Percentiles rank a stretch among this genome's conserved stretches.
Evolutionary conservation across 2,797 vertebrate genomes (phyloP).

Genomic region (Cyprinodon diabolis): DNA sequence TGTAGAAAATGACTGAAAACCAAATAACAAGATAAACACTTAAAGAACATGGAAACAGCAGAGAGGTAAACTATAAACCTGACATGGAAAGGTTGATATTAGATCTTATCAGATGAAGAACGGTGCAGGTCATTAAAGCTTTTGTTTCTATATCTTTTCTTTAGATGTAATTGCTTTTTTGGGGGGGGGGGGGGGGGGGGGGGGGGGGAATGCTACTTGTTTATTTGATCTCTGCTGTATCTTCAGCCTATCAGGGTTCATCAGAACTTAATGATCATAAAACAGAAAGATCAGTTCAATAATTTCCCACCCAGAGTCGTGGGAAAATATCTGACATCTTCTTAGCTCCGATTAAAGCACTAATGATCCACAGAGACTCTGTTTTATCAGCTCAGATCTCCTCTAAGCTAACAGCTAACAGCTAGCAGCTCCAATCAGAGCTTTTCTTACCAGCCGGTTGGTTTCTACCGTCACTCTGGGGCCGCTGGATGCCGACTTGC

Average conservation of each 20-base stretch:
- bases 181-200: no score
- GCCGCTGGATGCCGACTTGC: neutral
- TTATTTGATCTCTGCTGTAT: neutral
- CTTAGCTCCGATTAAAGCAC: neutral
- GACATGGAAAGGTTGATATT: neutral
- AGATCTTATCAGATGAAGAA: neutral
- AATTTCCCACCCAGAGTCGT: neutral
- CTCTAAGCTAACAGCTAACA: neutral
- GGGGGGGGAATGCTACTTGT: no score
- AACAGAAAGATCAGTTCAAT: neutral
- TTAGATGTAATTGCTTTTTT: neutral
- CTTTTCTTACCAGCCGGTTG: constrained; percentile 16
- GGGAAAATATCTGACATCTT: neutral
- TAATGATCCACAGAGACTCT: neutral
- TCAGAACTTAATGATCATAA: neutral
- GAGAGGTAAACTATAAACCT: neutral
- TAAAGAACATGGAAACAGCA: neutral
- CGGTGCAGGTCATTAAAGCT: neutral
- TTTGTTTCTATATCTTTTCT: neutral
- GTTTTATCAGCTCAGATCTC: neutral
- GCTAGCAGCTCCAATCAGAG: constrained; percentile 4
- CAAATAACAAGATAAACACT: neutral
- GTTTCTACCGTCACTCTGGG: constrained; percentile 1
- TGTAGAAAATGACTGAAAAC: no score
- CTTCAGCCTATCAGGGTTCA: neutral